Base-by-base conservation (phyloP, 2,888 invertebrate species). In the Andricus quercusramuli region DNA sequence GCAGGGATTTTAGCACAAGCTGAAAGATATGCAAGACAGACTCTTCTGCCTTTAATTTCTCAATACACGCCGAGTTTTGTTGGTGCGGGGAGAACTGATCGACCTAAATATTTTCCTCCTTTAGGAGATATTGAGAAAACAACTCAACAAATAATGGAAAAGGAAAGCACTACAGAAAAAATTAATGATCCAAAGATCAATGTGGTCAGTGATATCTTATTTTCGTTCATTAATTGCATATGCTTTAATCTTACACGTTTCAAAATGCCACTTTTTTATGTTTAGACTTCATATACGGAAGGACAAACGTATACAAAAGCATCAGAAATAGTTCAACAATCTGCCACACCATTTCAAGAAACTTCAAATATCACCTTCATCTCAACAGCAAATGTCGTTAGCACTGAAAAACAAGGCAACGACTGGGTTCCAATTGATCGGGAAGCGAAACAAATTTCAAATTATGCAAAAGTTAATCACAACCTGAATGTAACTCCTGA, bases 1-100 rank as follows among this genome's bases (percentile, higher is more conserved):
- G 96, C 96, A 0, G 96, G 96, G 6, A 95, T 97, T 91, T 94
- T 97, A 70, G 96, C 97, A 62, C 95, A 97, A 86, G 97, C 97
- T 0, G 97, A 97, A 89, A 94, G 95, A 76, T 97, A 97, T 91
- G 97, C 97, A 0, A 94, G 96, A 78, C 96, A 96, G 90, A 97
- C 96, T 0, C 93, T 97, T 2, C 91, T 97, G 78, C 97, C 97
- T 0, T 91, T 97, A 9, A 96, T 97, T 15, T 96, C 96, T 20
- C 96, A 96, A 67, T 96, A 97, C 91, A 96, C 97, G 1, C 97
- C 97, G 0, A 95, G 95, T 80, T 95, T 97, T 83, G 93, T 94
- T 6, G 89, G 88, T 0, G 89, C 88, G 1, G 82, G 85, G 8
- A 85, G 90, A 17, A 94, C 93, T 82, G 93, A 94, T 6, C 93